Evolutionary conservation across 2,113 vertebrate species (phyloP).

Genomic region (Bambusicola thoracicus): DNA sequence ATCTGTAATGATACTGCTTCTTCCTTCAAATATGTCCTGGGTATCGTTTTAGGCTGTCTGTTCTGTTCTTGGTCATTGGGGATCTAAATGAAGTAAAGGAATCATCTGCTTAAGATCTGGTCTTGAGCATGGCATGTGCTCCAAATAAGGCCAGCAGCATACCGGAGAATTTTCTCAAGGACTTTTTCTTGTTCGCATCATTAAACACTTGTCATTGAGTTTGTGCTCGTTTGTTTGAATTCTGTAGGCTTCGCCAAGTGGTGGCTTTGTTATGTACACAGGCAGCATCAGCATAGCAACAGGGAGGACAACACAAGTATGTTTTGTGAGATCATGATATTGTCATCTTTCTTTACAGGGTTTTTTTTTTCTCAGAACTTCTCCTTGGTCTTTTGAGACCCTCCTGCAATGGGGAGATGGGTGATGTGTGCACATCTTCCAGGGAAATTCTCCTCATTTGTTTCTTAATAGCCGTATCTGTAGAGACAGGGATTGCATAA

Average conservation of each 20-base stretch:
- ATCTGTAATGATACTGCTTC: neutral
- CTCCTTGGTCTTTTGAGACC: neutral
- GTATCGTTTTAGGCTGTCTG: neutral
- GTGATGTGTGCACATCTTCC: neutral
- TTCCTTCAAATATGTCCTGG: neutral
- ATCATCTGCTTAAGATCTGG: neutral
- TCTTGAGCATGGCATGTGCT: neutral
- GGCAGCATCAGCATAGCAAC: neutral
- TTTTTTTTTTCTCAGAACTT: neutral
- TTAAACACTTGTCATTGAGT: neutral
- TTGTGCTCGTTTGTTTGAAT: neutral
- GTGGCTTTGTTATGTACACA: neutral
- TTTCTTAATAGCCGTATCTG: accelerated
- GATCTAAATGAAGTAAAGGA: neutral
- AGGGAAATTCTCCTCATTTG: neutral
- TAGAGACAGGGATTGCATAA: neutral
- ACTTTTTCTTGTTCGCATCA: neutral
- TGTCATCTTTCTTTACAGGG: neutral
- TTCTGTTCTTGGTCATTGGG: neutral
- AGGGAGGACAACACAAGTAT: neutral
- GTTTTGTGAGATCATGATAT: neutral
- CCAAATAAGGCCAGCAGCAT: constrained; percentile 18
- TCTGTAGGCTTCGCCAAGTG: neutral
- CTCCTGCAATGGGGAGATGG: neutral
- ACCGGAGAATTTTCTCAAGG: neutral